Percentiles rank a stretch among this genome's conserved stretches.
phyloP scores from a whole-genome alignment of 2,113 vertebrate species.

The Anguilla rostrata region DNA sequence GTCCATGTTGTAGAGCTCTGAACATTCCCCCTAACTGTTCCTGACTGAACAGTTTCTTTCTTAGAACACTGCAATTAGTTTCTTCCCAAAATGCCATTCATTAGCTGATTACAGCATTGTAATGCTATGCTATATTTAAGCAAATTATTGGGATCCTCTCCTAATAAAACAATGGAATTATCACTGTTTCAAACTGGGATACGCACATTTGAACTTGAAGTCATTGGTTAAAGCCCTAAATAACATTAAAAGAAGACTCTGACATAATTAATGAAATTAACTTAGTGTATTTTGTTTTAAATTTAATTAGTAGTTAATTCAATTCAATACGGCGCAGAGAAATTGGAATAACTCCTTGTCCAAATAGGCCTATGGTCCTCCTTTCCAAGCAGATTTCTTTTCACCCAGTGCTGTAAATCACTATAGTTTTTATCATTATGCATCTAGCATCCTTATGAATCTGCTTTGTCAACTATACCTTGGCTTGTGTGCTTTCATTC shows the following conservation, averaged over 20 bases:
- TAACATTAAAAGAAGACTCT: too few relatives aligned
- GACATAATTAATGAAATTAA: too few relatives aligned
- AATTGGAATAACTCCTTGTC: too few relatives aligned
- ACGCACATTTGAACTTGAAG: background rate
- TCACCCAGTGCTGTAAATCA: too few relatives aligned
- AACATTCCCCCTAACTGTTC: background rate
- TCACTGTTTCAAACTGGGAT: background rate
- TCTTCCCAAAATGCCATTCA: constrained; percentile 13
- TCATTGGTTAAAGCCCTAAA: background rate
- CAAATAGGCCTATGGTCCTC: too few relatives aligned
- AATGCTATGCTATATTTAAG: background rate
- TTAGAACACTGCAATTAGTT: background rate
- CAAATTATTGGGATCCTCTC: constrained; percentile 1
- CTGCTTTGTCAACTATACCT: too few relatives aligned
- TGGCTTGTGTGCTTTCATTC: too few relatives aligned
- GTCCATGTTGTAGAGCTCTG: background rate
- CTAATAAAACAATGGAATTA: background rate
- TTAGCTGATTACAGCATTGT: background rate
- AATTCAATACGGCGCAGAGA: too few relatives aligned
- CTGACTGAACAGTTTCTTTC: background rate
- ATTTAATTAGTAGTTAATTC: too few relatives aligned
- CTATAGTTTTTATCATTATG: too few relatives aligned
- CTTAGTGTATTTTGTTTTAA: too few relatives aligned
- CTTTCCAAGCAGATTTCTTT: too few relatives aligned
- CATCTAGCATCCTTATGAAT: background rate